These are phyloP conservation scores for Brachylomia viminalis DNA, from an alignment of 2,888 invertebrate species.

Conservation along the genomic window DNA sequence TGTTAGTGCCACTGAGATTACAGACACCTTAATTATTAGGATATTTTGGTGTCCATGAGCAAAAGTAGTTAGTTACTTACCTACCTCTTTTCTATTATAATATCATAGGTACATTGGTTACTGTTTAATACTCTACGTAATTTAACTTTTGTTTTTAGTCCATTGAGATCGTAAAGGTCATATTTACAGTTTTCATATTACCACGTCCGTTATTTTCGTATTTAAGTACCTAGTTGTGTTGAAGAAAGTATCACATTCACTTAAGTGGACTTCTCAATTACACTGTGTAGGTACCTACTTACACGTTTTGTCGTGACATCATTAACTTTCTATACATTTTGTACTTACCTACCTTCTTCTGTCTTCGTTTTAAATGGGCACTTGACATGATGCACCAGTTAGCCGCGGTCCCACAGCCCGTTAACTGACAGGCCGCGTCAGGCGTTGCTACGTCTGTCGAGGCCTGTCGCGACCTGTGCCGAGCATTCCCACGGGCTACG, in stretches of 20 bases:
- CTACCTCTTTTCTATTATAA: too few species aligned
- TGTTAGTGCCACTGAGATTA: too few species aligned
- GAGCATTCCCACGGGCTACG: too few species aligned
- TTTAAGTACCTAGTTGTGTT: conserved; percentile 9
- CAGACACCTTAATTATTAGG: too few species aligned
- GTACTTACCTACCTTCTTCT: conserved; percentile 2
- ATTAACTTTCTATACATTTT: conserved; percentile 12
- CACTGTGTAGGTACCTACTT: background rate
- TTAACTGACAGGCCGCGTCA: too few species aligned
- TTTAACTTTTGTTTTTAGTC: conserved; percentile 6
- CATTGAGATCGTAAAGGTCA: background rate
- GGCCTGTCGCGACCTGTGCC: too few species aligned
- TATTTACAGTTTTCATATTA: conserved; percentile 33
- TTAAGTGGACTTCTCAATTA: conserved; percentile 32
- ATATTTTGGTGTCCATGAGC: too few species aligned
- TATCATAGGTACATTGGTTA: background rate
- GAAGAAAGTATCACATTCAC: conserved; percentile 49
- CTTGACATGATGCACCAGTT: conserved; percentile 23
- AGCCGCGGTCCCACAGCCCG: too few species aligned
- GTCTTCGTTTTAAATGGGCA: background rate
- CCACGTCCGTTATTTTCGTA: conserved; percentile 12
- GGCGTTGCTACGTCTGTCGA: too few species aligned
- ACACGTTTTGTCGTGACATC: conserved; percentile 9
- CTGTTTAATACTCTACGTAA: background rate
- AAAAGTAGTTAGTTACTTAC: too few species aligned